Base-by-base conservation (phyloP, 1,140 invertebrate species). In the Drosophila bocki region DNA sequence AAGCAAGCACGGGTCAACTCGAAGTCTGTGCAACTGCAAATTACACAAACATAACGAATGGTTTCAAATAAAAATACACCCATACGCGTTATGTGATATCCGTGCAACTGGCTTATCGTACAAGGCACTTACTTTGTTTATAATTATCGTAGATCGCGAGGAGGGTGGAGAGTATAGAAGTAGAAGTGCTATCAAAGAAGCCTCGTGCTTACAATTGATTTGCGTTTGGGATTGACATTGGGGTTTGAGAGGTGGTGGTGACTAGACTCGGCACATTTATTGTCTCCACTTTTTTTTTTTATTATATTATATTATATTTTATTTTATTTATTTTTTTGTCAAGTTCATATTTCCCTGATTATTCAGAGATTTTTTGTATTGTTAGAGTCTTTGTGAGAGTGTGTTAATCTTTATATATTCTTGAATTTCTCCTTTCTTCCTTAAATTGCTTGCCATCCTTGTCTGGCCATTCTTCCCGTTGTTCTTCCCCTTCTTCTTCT, bases 361-460 rank as follows among this genome's bases (percentile, higher is more conserved):
- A 11, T n/a, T 12, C n/a, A 51, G n/a, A 33, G 15, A 11, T 39
- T 53, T 53, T 11, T 22, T 12, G 12, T 32, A 39, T 1, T n/a
- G 15, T 11, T 7, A 11, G 12, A 35, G 13, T 4, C 51, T 37
- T 22, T 54, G n/a, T 54, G 13, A 15, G 32, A 15, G 7, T 50
- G 26, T 37, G 32, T 37, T n/a, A 3, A 26, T 33, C 37, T 13
- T 41, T 8, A 22, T 33, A 33, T 41, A 35, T 26, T 32, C 17
- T 45, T 44, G 2, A 19, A 62, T 63, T 62, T 63, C 42, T 35
- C 15, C 47, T 70, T 54, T 70, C 62, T 70, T 70, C 67, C 62
- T 68, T 68, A 33, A 29, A 44, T 68, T 53, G 47, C 53, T n/a
- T 53, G 47, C 67, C 8, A 53, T 69, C 67, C 67, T 69, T 69